Base-by-base conservation (phyloP, 2,113 vertebrate species). In the Mus pahari region DNA sequence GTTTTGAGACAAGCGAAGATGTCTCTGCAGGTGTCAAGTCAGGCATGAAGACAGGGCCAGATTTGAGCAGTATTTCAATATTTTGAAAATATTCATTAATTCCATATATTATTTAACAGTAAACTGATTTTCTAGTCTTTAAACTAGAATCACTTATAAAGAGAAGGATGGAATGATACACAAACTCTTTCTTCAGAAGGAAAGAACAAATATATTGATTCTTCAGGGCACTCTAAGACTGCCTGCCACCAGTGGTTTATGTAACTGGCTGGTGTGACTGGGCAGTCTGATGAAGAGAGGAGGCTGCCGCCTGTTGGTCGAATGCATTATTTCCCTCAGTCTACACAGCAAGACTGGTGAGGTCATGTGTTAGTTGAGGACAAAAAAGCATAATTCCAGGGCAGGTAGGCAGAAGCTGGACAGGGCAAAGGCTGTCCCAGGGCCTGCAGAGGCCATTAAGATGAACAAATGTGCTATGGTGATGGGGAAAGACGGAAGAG, bases 231-330 rank as follows among this genome's bases (percentile, higher is more conserved):
- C 36, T 9, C 0, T 55, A 33, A 42, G 12, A 33, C 55, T 70
- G 91, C 7, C 22, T 31, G 19, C 39, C 17, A 19, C n/a, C 60
- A 4, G 39, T 14, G 26, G 60, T 93, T 90, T 86, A 16, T 36
- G 58, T 87, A 86, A 22, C 42, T 45, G 17, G 62, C 53, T 50
- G 16, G 55, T 14, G 9, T 28, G n/a, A 50, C 20, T 39, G 74
- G 64, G 12, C 13, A 13, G 66, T 77, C 39, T 17, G 45, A 78
- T 28, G 55, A 58, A 89, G 86, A 78, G 68, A 33, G 26, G n/a
- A 95, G 60, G 64, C 28, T 26, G 83, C 97, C 96, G 84, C 83
- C 97, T 97, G 68, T 87, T 95, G 94, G 94, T 12, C 83, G 7
- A 71, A 33, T 50, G 36, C 33, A 26, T 77, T 62, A 3, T 71